Evolutionary conservation across 2,113 vertebrate genomes (phyloP).

Genomic region (Nyctibius bracteatus): DNA sequence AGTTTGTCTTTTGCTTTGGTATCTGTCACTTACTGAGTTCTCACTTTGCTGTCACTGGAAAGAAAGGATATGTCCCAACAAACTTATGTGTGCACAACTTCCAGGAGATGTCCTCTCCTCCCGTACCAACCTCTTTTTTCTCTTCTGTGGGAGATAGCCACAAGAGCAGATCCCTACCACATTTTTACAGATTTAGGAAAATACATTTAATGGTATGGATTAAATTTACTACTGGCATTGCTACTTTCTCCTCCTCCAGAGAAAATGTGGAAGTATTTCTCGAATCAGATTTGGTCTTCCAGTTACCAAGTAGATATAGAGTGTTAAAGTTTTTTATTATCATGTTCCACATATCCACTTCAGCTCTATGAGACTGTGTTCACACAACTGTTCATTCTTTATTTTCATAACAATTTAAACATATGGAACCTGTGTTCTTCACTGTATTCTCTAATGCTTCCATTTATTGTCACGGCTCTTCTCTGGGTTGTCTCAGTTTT

Average conservation of each 20-base stretch:
- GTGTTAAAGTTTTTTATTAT: background rate
- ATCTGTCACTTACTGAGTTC: background rate
- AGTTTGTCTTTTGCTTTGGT: background rate
- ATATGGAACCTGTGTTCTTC: background rate
- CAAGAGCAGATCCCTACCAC: background rate
- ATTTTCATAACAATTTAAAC: background rate
- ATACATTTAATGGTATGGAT: background rate
- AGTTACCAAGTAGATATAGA: background rate
- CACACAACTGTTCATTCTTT: background rate
- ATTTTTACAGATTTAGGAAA: background rate
- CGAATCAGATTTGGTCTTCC: background rate
- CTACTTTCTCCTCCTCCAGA: background rate
- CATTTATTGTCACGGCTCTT: background rate
- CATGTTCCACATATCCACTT: background rate
- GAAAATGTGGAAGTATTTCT: background rate
- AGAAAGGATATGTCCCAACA: background rate
- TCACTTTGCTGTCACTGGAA: background rate
- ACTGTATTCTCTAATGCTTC: fast-evolving
- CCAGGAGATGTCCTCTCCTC: background rate
- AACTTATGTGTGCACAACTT: background rate
- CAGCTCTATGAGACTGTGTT: background rate
- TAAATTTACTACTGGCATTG: background rate
- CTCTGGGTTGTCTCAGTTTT: background rate
- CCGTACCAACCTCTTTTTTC: background rate
- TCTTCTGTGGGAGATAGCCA: background rate